Evolutionary conservation across 2,888 invertebrate genomes (phyloP), one percentile per base, ranked within the genome.

Genomic region (Cosmia trapezina): DNA sequence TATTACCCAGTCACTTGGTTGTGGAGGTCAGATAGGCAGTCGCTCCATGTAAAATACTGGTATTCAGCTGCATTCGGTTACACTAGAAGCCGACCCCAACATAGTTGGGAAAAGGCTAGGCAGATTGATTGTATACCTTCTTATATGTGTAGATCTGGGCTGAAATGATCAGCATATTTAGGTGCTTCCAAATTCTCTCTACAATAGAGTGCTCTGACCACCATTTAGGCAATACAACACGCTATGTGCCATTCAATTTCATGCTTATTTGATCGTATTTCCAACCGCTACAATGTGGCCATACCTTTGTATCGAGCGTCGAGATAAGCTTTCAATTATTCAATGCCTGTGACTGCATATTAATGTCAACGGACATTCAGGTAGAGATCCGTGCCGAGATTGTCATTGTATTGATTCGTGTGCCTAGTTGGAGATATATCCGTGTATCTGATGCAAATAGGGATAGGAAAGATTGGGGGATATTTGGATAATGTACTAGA

Each of bases 281-380:
- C 43, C 49, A 71, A 63, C 53, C 49, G 14, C 61, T 19, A 47
- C 41, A 83, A 33, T 75, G 67, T 80, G 70, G 49, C 70, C 59
- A 56, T 43, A 57, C 76, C 79, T 73, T 63, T 76, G 64, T 47
- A 60, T 17, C 22, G 57, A 33, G 59, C 54, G n/a, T 49, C 43
- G 79, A 88, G 88, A 88, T 88, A 87, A 86, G 88, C 88, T 85
- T 88, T 88, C 88, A 88, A 88, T 88, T 87, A 88, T 88, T 88
- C 88, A 85, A 81, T 86, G 78, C 72, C 73, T 68, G 74, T 79
- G 77, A 82, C 81, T 83, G 85, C 78, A 86, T 85, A 87, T 85
- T 87, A 85, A 87, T 87, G 83, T 82, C 83, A 84, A 72, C 75
- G 83, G 85, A 80, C 76, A 79, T 83, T 80, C 73, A 77, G 78